Evolutionary conservation across 2,113 vertebrate genomes (phyloP).

Genomic region (Madoqua kirkii): DNA sequence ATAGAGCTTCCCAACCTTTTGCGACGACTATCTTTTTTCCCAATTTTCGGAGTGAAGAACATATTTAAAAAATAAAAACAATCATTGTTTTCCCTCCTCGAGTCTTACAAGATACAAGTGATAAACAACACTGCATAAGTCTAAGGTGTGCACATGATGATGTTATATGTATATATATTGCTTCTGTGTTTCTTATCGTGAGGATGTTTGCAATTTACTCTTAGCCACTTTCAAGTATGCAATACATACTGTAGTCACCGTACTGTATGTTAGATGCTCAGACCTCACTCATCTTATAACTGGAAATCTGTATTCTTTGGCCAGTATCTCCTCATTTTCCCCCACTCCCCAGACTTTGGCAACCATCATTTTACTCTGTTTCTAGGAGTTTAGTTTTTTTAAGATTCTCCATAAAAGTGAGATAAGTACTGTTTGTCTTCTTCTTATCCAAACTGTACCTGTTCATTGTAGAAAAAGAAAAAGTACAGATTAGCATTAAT

Average conservation of each 20-base stretch:
- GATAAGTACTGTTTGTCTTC: neutral
- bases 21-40: neutral
- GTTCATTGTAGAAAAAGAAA: neutral
- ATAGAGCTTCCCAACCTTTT: neutral
- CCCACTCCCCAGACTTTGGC: neutral
- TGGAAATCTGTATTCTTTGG: neutral
- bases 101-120: neutral
- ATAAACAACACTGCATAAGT: neutral
- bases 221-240: neutral
- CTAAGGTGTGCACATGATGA: neutral
- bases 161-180: neutral
- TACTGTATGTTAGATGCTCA: neutral
- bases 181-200: neutral
- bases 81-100: neutral
- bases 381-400: neutral
- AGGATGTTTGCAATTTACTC: neutral
- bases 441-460: neutral
- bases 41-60: neutral
- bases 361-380: neutral
- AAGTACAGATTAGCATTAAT: neutral
- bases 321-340: neutral
- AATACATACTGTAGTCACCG: neutral
- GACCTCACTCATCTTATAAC: neutral
- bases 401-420: neutral
- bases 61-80: conserved; percentile 10